These are phyloP conservation scores for Hydractinia echinata DNA, from an alignment of 30 jellyfish, hydroid and myxozoan genomes.

Conservation along the genomic window DNA sequence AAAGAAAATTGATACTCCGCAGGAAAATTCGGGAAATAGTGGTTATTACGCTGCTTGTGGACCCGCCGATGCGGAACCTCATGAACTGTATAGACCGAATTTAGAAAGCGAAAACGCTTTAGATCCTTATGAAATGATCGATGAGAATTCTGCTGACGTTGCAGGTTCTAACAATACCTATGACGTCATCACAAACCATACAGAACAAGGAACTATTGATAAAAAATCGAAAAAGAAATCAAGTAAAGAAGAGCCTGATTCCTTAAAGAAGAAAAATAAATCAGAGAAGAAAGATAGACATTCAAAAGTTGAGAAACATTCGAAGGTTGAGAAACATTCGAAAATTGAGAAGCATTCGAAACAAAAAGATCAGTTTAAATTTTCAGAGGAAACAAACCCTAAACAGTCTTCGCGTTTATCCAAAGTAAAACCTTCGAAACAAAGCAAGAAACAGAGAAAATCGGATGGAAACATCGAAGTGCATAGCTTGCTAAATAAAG, in stretches of 20 bases:
- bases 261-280: neutral
- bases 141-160: neutral
- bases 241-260: neutral
- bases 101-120: no score
- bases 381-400: neutral
- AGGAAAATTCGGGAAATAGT: slow-evolving; percentile 27
- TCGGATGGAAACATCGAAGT: slow-evolving; percentile 3
- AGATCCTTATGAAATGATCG: no score
- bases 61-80: neutral
- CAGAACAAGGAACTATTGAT: neutral
- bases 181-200: neutral
- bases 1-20: neutral
- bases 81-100: no score
- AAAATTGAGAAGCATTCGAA: slow-evolving; percentile 6
- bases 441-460: neutral
- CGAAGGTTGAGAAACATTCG: neutral
- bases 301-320: slow-evolving; percentile 7
- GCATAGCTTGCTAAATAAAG: neutral
- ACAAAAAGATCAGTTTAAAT: neutral
- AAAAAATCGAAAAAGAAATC: neutral
- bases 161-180: neutral
- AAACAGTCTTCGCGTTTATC: slow-evolving; percentile 17
- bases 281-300: slow-evolving; percentile 10
- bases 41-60: slow-evolving; percentile 29
- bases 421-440: slow-evolving; percentile 13